Percentiles rank a stretch among this genome's conserved stretches.
These are phyloP conservation scores for Corythornis cristatus DNA, from an alignment of 2,113 vertebrate species.

Conservation along the genomic window DNA sequence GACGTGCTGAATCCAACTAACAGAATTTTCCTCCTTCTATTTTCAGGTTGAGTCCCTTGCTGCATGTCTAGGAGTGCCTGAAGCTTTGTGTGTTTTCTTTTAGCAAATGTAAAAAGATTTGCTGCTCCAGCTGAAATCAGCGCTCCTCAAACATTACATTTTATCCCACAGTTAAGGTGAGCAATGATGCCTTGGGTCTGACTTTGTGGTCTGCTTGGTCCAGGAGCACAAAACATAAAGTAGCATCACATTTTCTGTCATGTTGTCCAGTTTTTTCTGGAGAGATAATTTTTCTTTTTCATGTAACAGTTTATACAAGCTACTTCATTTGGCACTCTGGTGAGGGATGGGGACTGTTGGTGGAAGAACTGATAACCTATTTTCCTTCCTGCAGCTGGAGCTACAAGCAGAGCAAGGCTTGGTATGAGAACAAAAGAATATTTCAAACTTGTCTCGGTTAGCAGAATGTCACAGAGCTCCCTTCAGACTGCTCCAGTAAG, in stretches of 20 bases:
- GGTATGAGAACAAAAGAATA: neutral
- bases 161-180: neutral
- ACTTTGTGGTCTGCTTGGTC: neutral
- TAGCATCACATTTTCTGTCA: neutral
- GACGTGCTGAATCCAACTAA: neutral
- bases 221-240: neutral
- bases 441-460: neutral
- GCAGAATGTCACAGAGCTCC: neutral
- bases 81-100: neutral
- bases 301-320: neutral
- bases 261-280: neutral
- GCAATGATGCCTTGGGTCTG: neutral
- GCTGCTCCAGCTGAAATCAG: neutral
- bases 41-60: neutral
- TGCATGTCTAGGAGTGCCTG: neutral
- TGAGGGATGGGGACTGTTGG: neutral
- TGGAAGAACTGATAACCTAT: neutral
- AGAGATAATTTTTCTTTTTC: neutral
- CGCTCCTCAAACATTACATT: neutral
- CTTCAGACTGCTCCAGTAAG: neutral
- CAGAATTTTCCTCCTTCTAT: neutral
- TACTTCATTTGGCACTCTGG: neutral
- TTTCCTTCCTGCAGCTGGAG: constrained; percentile 8
- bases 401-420: neutral
- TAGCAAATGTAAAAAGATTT: neutral